Percentiles rank a stretch among this genome's conserved stretches.
phyloP scores from a whole-genome alignment of 1,140 invertebrate species.

The Zaprionus lachaisei region DNA sequence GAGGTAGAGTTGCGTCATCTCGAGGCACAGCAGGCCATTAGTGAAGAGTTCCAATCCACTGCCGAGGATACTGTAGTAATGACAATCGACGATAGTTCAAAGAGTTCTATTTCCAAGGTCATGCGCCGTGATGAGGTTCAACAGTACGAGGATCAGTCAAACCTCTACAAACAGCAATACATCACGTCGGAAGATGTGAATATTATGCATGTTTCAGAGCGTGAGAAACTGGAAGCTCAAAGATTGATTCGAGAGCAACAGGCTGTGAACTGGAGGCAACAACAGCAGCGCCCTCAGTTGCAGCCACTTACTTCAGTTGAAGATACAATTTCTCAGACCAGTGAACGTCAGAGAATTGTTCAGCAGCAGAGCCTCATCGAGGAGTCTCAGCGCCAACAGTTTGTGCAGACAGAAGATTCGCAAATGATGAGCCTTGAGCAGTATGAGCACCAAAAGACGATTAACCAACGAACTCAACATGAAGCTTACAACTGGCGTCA shows the following conservation, averaged over 20 bases:
- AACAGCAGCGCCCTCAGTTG: constrained; percentile 63
- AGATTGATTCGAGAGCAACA: constrained; percentile 68
- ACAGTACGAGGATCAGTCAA: constrained; percentile 69
- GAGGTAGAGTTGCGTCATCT: constrained; percentile 76
- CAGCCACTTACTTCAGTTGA: constrained; percentile 76
- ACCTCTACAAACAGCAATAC: constrained; percentile 69
- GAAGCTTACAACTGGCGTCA: constrained; percentile 75
- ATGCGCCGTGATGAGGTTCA: constrained; percentile 65
- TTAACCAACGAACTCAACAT: constrained; percentile 65
- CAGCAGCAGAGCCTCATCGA: constrained; percentile 68
- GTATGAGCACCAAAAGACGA: constrained; percentile 70
- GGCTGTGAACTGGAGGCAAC: constrained; percentile 75
- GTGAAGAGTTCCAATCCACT: constrained; percentile 55
- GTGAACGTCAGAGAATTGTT: constrained; percentile 48
- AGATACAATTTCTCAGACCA: constrained; percentile 76
- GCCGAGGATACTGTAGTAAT: constrained; percentile 58
- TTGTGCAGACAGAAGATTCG: constrained; percentile 70
- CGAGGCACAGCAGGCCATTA: constrained; percentile 61
- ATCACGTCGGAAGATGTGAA: constrained; percentile 79
- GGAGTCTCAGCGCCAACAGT: constrained; percentile 70
- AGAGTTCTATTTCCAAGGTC: constrained; percentile 73
- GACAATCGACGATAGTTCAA: constrained; percentile 74
- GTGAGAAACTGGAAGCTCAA: constrained; percentile 75
- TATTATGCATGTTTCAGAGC: constrained; percentile 71
- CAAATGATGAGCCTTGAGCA: constrained; percentile 76